A percentile compares a stretch with the other conserved stretches of the same genome.
Conservation (phyloP, 2,888 invertebrate species). For the Charanyca ferruginea region DNA sequence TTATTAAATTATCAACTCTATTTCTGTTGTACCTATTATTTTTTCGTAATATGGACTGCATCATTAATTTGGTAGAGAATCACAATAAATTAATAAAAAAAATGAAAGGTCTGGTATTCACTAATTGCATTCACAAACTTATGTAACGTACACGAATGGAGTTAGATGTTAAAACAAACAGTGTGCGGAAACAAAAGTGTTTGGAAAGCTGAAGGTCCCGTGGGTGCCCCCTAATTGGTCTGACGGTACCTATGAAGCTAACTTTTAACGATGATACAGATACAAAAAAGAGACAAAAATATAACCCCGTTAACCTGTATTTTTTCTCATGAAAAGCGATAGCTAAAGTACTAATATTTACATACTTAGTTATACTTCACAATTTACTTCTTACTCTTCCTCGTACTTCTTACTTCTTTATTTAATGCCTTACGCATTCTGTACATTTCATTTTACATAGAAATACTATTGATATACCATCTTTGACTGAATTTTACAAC, state of each 20-base stretch:
- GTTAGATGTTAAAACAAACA: background rate
- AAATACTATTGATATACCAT: too few relatives aligned
- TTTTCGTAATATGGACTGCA: background rate
- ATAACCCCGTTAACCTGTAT: background rate
- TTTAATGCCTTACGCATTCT: too few relatives aligned
- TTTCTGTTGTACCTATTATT: too few relatives aligned
- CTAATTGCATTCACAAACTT: constrained; percentile 22
- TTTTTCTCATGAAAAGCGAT: background rate
- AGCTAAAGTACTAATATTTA: too few relatives aligned
- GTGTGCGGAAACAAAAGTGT: background rate
- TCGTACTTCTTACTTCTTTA: too few relatives aligned
- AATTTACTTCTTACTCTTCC: too few relatives aligned
- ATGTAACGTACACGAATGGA: background rate
- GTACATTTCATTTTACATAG: too few relatives aligned
- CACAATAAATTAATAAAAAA: background rate
- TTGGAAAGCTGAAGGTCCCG: constrained; percentile 4
- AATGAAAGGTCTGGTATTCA: background rate
- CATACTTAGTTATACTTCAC: too few relatives aligned
- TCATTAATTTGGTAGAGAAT: background rate
- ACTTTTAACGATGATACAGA: constrained; percentile 25
- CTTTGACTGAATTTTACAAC: too few relatives aligned
- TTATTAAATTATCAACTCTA: background rate
- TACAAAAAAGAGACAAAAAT: constrained; percentile 11
- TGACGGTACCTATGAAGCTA: constrained; percentile 12
- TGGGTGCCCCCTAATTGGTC: constrained; percentile 28